Evolutionary conservation across 2,113 vertebrate genomes (phyloP).

Genomic region (Oryzias melastigma): DNA sequence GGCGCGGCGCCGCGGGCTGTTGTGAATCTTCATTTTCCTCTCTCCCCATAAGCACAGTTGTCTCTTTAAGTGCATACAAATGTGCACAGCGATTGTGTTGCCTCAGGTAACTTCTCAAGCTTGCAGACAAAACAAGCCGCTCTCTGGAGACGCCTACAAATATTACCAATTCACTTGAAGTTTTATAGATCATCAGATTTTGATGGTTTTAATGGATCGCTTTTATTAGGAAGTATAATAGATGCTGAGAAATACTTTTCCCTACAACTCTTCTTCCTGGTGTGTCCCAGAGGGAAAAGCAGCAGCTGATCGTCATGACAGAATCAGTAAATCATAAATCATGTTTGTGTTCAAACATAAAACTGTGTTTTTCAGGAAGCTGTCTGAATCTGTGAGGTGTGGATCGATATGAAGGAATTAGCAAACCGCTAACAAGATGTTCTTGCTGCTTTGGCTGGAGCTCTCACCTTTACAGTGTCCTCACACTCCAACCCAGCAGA

Average conservation of each 20-base stretch:
- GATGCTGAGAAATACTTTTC: background rate
- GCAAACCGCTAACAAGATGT: too few species aligned
- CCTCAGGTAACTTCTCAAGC: conserved; percentile 38
- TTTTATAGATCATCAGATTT: background rate
- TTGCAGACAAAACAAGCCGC: conserved; percentile 24
- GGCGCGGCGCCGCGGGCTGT: conserved; percentile 38
- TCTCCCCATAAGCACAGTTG: conserved; percentile 22
- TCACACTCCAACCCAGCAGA: too few species aligned
- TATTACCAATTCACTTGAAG: conserved; percentile 2
- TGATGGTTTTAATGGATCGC: background rate
- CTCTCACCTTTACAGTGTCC: too few species aligned
- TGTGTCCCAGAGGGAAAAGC: too few species aligned
- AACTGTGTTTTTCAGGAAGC: too few species aligned
- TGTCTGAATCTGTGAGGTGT: too few species aligned
- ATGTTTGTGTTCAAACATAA: too few species aligned
- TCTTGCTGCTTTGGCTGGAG: too few species aligned
- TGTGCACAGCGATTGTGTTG: conserved; percentile 39
- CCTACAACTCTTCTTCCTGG: too few species aligned
- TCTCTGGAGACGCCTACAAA: conserved; percentile 11
- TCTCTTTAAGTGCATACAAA: conserved; percentile 55
- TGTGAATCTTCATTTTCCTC: conserved; percentile 40
- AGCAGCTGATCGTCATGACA: too few species aligned
- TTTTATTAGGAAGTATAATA: background rate
- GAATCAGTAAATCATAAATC: too few species aligned
- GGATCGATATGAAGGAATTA: too few species aligned